Evolutionary conservation across 2,888 invertebrate species (phyloP).

Genomic region (Agrochola lota): DNA sequence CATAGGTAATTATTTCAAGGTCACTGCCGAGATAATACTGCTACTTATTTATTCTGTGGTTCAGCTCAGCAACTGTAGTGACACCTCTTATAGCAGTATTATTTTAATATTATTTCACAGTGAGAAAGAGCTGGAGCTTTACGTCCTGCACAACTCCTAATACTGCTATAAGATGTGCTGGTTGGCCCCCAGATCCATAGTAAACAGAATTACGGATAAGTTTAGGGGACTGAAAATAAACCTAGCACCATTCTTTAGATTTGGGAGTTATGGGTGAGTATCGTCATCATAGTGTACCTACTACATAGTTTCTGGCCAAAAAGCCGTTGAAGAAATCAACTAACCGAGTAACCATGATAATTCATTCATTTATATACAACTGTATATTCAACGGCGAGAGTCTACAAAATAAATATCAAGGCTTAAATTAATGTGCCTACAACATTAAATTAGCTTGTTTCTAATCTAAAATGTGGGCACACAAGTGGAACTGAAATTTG

Average conservation of each 20-base stretch:
- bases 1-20: too few relatives aligned
- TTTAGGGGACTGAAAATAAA: too few relatives aligned
- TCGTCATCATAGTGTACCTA: not conserved
- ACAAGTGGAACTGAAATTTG: conserved; percentile 31
- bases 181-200: not conserved
- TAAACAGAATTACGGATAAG: not conserved
- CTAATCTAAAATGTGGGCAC: conserved; percentile 16
- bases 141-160: too few relatives aligned
- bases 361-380: not conserved
- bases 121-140: too few relatives aligned
- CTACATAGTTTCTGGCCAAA: not conserved
- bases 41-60: too few relatives aligned
- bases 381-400: not conserved
- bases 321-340: not conserved
- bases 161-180: too few relatives aligned
- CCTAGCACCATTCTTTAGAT: not conserved
- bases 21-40: too few relatives aligned
- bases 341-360: not conserved
- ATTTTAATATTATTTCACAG: too few relatives aligned
- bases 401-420: conserved; percentile 18
- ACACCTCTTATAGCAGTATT: too few relatives aligned
- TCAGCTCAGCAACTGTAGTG: too few relatives aligned
- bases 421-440: conserved; percentile 2
- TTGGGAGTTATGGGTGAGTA: not conserved
- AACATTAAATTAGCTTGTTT: conserved; percentile 20